These are phyloP conservation scores for Euplexia lucipara DNA, from an alignment of 2,888 invertebrate genomes.

Conservation along the genomic window DNA sequence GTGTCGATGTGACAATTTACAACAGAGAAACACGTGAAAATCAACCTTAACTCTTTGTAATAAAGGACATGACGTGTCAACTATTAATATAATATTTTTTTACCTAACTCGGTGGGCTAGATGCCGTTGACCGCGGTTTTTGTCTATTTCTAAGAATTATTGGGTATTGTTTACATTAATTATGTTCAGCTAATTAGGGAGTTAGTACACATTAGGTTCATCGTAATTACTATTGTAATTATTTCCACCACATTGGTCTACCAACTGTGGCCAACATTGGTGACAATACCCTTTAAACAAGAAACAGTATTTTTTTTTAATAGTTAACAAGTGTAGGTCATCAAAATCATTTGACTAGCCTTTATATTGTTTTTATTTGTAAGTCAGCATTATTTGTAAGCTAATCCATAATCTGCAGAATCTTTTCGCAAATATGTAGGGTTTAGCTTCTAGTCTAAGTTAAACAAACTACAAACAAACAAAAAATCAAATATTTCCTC, in stretches of 20 bases:
- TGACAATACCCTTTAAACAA: background rate
- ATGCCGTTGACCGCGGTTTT: constrained; percentile 69
- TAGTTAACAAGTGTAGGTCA: no score
- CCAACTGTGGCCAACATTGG: background rate
- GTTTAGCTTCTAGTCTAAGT: no score
- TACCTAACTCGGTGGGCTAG: constrained; percentile 65
- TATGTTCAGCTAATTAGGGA: constrained; percentile 47
- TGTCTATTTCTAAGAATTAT: constrained; percentile 56
- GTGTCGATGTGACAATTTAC: constrained; percentile 67
- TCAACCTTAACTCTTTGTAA: constrained; percentile 59
- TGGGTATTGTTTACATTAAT: constrained; percentile 56
- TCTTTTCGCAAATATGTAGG: no score
- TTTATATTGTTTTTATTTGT: no score
- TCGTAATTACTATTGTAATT: constrained; percentile 26
- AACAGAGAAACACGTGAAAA: constrained; percentile 42
- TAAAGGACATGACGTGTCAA: constrained; percentile 45
- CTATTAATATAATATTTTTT: constrained; percentile 57
- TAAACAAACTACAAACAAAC: no score
- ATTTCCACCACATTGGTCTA: constrained; percentile 10
- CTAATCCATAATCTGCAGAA: no score
- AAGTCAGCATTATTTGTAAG: no score
- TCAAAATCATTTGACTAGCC: no score
- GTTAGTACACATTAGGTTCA: background rate
- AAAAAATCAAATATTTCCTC: no score
- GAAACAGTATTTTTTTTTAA: no score